These are phyloP conservation scores for Notolepis coatsorum DNA, from an alignment of 2,797 vertebrate species.

Conservation along the genomic window DNA sequence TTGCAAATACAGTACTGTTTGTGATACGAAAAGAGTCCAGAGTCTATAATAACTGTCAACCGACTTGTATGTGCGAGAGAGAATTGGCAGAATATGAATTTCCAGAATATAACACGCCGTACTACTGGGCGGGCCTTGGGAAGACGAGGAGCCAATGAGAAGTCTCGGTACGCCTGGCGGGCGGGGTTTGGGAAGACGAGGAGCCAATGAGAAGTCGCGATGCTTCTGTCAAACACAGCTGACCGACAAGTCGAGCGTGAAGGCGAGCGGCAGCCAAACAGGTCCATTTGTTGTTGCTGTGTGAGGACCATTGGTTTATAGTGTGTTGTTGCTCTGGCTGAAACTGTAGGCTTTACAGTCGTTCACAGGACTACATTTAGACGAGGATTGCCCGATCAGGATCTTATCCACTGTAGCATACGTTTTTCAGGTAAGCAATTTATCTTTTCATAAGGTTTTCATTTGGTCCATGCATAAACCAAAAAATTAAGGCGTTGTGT, in stretches of 20 bases:
- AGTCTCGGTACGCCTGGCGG: slow-evolving; percentile 10
- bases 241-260: slow-evolving; percentile 50
- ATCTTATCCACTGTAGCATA: neutral
- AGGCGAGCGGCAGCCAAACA: neutral
- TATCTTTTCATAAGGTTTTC: neutral
- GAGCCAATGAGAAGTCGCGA: slow-evolving; percentile 42
- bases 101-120: slow-evolving; percentile 31
- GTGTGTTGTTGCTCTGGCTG: no score
- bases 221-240: slow-evolving; percentile 29
- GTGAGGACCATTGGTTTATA: neutral
- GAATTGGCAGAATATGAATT: neutral
- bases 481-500: neutral
- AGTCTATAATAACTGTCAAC: no score
- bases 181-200: slow-evolving; percentile 8
- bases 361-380: neutral
- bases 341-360: neutral
- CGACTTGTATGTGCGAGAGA: neutral
- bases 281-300: slow-evolving; percentile 62
- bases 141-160: slow-evolving; percentile 42
- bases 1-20: no score
- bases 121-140: slow-evolving; percentile 35
- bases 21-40: no score
- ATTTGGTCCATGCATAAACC: no score
- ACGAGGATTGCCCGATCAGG: no score
- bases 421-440: neutral